Conservation (phyloP, 2,888 invertebrate species). For the Drosophila austrosaltans region DNA sequence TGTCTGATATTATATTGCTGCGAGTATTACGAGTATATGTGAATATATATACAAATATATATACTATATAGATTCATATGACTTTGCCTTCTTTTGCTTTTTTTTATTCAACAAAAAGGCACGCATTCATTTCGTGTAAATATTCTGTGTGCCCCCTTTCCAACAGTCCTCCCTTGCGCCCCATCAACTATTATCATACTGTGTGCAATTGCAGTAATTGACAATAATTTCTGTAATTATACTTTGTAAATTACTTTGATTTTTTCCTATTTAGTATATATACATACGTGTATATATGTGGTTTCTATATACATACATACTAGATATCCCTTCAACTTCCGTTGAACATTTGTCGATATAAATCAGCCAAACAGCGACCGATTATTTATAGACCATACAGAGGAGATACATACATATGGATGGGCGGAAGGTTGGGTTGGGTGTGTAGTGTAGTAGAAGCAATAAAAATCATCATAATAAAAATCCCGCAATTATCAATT, state of each 20-base stretch:
- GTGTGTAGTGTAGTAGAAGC: background rate
- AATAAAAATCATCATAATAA: constrained; percentile 40
- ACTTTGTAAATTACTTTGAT: constrained; percentile 64
- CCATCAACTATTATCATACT: constrained; percentile 18
- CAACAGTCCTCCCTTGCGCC: background rate
- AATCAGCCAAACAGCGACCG: constrained; percentile 32
- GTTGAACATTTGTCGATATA: constrained; percentile 25
- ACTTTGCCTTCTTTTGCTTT: constrained; percentile 19
- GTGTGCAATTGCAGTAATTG: constrained; percentile 71
- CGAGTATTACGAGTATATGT: too few relatives aligned
- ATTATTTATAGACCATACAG: constrained; percentile 37
- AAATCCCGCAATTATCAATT: constrained; percentile 42
- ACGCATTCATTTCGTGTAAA: constrained; percentile 47
- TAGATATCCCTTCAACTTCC: constrained; percentile 19
- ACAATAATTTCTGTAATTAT: constrained; percentile 74
- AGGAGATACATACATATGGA: background rate
- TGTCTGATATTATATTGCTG: constrained; percentile 16
- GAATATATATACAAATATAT: constrained; percentile 32
- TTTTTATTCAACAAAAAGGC: constrained; percentile 26
- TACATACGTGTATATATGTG: background rate
- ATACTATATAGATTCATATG: constrained; percentile 22
- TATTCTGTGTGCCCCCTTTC: background rate
- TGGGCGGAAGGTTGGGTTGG: background rate
- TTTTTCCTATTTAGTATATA: constrained; percentile 36
- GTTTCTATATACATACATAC: background rate